Evolutionary conservation across 2,888 invertebrate genomes (phyloP), one percentile per base, ranked within the genome.

Genomic region (Germaria angustata): DNA sequence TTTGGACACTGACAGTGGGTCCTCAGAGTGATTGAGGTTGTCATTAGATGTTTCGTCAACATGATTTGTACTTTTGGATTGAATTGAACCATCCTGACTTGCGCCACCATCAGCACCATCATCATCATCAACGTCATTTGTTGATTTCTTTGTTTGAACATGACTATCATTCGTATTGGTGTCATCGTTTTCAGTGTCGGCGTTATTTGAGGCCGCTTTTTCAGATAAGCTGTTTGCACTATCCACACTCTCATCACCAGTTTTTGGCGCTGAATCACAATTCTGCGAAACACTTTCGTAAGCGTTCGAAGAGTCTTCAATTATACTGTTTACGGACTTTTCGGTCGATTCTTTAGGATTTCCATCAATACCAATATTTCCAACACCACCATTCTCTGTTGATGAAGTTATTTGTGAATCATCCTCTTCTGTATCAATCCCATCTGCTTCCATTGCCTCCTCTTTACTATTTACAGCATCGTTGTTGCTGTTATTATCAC

Each of bases 351-450:
- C 69, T 39, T 65, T 69, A 53, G 55, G 3, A 13, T 69, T 68
- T 11, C 20, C n/a, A 17, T 79, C 65, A 51, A 49, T 65, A 32
- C 49, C 66, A 24, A 32, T 63, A 57, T 61, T 73, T 44, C 53
- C 80, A 17, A 68, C 36, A 28, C 86, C 87, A 81, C 88, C 88
- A 75, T 88, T 89, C 75, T 88, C 87, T 11, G 90, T 87, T 73
- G 88, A 89, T n/a, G 86, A 84, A 11, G 87, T 89, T 77, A 90
- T 88, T 86, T 91, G 89, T 77, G 91, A 90, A 81, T 90, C 89
- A 51, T 89, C 90, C 49, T 86, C 86, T 46, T 85, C 86, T 6
- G 84, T 82, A 24, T 86, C 86, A 20, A 73, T 80, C 46, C 79
- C 84, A 79, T 87, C 88, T 59, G 86, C 85, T 6, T 88, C 88